Evolutionary conservation across 2,113 vertebrate species (phyloP).

Genomic region (Nansenia antarctica): DNA sequence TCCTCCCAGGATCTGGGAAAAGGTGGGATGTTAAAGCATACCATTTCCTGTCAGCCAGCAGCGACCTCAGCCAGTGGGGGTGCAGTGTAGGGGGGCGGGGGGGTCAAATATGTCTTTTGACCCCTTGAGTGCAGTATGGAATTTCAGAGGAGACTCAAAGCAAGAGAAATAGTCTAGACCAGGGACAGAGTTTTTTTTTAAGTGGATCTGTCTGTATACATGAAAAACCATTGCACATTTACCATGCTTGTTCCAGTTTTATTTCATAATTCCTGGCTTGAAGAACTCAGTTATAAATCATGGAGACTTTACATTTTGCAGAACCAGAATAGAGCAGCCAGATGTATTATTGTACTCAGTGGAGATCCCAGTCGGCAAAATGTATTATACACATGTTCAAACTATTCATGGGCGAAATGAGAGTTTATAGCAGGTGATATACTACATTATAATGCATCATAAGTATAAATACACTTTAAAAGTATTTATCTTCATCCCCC

Average conservation of each 20-base stretch:
- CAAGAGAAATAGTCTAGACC: neutral
- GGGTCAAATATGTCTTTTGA: slow-evolving; percentile 12
- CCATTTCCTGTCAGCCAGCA: slow-evolving; percentile 58
- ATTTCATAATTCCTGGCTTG: neutral
- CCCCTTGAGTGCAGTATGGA: slow-evolving; percentile 13
- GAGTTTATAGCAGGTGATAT: too few relatives aligned
- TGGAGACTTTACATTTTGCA: neutral
- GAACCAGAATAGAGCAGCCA: neutral
- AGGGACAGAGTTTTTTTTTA: neutral
- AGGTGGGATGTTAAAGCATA: slow-evolving; percentile 69
- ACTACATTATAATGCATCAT: too few relatives aligned
- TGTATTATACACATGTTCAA: too few relatives aligned
- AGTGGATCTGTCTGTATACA: neutral
- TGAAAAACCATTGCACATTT: neutral
- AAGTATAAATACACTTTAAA: too few relatives aligned
- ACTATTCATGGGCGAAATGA: too few relatives aligned
- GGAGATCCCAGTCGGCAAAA: neutral
- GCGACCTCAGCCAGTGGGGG: slow-evolving; percentile 24
- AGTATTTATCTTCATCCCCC: too few relatives aligned
- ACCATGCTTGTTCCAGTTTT: neutral
- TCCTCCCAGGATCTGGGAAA: slow-evolving; percentile 72
- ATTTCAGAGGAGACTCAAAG: slow-evolving; percentile 8
- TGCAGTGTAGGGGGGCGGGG: slow-evolving; percentile 6
- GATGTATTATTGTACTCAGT: neutral
- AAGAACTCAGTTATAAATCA: neutral